A percentile compares a stretch with the other conserved stretches of the same genome.
These are phyloP conservation scores for Chrysolina haemoptera DNA, from an alignment of 2,888 invertebrate genomes.

Conservation along the genomic window DNA sequence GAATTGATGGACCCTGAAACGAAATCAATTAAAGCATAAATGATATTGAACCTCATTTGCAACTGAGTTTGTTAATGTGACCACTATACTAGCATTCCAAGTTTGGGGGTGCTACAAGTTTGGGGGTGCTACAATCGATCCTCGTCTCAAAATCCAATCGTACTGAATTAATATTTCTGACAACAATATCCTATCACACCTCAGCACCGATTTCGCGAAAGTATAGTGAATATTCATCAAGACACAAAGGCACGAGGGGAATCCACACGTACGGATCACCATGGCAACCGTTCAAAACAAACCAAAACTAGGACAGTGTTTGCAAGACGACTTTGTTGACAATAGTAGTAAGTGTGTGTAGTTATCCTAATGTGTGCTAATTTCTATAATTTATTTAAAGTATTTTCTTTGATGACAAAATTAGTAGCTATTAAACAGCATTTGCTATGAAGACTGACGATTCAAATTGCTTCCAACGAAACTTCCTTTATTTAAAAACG, in stretches of 20 bases:
- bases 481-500: slow-evolving; percentile 28
- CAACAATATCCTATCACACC: not conserved
- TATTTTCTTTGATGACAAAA: not conserved
- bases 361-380: not conserved
- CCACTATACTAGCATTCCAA: too few relatives aligned
- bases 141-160: too few relatives aligned
- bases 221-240: not conserved
- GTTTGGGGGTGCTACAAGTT: too few relatives aligned
- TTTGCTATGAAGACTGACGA: slow-evolving; percentile 10
- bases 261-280: slow-evolving; percentile 41
- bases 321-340: slow-evolving; percentile 53
- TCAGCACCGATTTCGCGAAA: not conserved
- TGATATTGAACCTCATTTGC: too few relatives aligned
- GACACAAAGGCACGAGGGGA: not conserved
- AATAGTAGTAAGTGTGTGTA: slow-evolving; percentile 17
- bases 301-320: slow-evolving; percentile 24
- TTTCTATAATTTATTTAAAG: not conserved
- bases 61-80: too few relatives aligned
- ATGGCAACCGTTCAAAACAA: slow-evolving; percentile 53
- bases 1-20: not conserved
- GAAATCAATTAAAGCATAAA: not conserved
- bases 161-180: too few relatives aligned
- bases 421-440: not conserved
- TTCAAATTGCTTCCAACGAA: slow-evolving; percentile 47
- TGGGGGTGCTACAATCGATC: too few relatives aligned